phyloP scores from a whole-genome alignment of 2,797 vertebrate genomes.

The Hydrolagus colliei region DNA sequence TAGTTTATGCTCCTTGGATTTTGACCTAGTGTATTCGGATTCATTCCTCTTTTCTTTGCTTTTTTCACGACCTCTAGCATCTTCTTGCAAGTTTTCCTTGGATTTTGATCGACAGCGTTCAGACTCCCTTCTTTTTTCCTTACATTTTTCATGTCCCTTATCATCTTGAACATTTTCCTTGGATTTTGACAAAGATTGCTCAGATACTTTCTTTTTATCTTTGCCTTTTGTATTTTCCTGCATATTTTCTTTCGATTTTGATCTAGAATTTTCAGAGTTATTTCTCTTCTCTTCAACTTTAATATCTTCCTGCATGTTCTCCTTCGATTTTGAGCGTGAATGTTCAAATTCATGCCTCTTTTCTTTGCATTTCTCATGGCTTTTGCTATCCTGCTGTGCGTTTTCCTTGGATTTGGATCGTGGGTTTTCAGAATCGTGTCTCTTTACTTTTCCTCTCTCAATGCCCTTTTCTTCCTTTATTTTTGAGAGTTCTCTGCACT shows the following conservation, averaged over 20 bases:
- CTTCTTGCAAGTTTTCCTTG: neutral
- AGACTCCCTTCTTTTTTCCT: conserved; percentile 10
- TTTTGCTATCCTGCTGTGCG: neutral
- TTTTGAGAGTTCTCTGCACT: neutral
- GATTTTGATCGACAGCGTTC: conserved; percentile 20
- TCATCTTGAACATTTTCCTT: conserved; percentile 13
- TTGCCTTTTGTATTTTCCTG: conserved; percentile 9
- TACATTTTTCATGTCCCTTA: neutral
- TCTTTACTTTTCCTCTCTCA: conserved; percentile 20
- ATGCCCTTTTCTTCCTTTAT: conserved; percentile 3
- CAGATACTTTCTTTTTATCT: conserved; percentile 5
- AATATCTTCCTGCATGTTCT: neutral
- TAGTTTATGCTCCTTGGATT: neutral
- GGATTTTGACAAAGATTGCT: neutral
- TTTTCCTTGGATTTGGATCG: neutral
- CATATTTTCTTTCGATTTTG: neutral
- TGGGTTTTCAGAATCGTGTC: neutral
- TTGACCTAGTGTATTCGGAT: neutral
- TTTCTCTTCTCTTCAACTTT: neutral
- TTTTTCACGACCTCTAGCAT: too few relatives aligned
- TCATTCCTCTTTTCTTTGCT: too few relatives aligned
- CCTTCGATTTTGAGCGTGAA: conserved; percentile 1
- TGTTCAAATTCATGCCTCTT: conserved; percentile 22
- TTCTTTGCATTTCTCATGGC: conserved; percentile 24
- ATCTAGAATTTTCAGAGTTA: neutral